Percentiles rank a stretch among this genome's conserved stretches.
phyloP scores from a whole-genome alignment of 2,888 invertebrate genomes.

The Labia minor region DNA sequence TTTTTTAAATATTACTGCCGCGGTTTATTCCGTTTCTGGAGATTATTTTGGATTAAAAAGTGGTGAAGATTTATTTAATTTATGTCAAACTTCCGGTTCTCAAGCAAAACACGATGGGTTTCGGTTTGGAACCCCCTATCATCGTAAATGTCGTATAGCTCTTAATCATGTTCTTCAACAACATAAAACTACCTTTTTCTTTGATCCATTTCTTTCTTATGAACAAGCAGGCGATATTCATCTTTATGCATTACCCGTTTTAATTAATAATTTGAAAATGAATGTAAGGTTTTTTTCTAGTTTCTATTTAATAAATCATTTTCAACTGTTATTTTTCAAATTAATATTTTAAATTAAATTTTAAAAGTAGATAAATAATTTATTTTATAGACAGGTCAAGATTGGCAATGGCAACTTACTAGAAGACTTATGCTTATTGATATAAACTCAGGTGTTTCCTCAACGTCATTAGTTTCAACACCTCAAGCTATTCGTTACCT shows the following conservation, averaged over 20 bases:
- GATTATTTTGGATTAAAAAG: conserved; percentile 34
- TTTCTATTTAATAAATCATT: conserved; percentile 13
- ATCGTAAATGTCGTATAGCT: conserved; percentile 33
- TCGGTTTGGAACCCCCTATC: conserved; percentile 37
- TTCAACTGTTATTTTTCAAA: conserved; percentile 16
- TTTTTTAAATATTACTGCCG: conserved; percentile 37
- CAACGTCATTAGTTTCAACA: conserved; percentile 19
- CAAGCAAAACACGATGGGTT: conserved; percentile 31
- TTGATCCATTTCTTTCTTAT: conserved; percentile 43
- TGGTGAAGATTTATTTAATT: conserved; percentile 28
- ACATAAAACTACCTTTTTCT: conserved; percentile 38
- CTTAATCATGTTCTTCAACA: conserved; percentile 35
- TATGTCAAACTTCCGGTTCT: conserved; percentile 31
- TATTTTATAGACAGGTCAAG: too few relatives aligned
- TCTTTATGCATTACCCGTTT: conserved; percentile 46
- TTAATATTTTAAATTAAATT: conserved; percentile 17
- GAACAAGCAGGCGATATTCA: conserved; percentile 35
- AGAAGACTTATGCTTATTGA: conserved; percentile 59
- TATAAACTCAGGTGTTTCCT: conserved; percentile 27
- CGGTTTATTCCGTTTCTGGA: conserved; percentile 37
- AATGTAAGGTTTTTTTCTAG: conserved; percentile 19
- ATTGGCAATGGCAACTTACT: conserved; percentile 53
- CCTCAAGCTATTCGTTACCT: conserved; percentile 34
- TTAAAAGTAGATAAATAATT: too few relatives aligned
- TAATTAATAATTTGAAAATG: conserved; percentile 37